Evolutionary conservation across 2,113 vertebrate species (phyloP).

Genomic region (Ochotona princeps): DNA sequence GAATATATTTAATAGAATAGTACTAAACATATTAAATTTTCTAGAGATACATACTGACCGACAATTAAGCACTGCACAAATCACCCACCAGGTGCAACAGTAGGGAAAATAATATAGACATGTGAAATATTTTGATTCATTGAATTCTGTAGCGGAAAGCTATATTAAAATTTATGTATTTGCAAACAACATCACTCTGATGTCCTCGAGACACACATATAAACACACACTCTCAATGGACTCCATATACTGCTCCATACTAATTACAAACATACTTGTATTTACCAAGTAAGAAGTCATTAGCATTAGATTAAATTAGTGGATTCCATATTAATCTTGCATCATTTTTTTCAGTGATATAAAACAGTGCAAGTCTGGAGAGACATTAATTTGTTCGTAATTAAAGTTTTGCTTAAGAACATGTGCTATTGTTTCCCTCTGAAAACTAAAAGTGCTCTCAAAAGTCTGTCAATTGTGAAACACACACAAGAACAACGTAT

Average conservation of each 20-base stretch:
- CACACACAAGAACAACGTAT: not conserved
- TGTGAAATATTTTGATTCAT: conserved; percentile 49
- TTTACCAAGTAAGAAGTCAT: conserved; percentile 56
- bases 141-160: not conserved
- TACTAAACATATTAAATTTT: not conserved
- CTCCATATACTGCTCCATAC: conserved; percentile 29
- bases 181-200: conserved; percentile 36
- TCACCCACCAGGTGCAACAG: conserved; percentile 10
- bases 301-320: conserved; percentile 56
- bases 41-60: not conserved
- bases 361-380: conserved; percentile 13
- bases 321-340: not conserved
- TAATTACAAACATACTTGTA: conserved; percentile 45
- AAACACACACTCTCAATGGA: conserved; percentile 42
- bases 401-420: not conserved
- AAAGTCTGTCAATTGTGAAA: not conserved
- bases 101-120: not conserved
- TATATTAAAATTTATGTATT: conserved; percentile 44
- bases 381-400: conserved; percentile 3
- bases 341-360: not conserved
- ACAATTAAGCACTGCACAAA: not conserved
- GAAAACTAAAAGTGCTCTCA: not conserved
- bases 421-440: not conserved
- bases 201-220: conserved; percentile 37
- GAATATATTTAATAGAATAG: conserved; percentile 15